Conservation (phyloP, 2,797 vertebrate species). For the Okamejei kenojei region DNA sequence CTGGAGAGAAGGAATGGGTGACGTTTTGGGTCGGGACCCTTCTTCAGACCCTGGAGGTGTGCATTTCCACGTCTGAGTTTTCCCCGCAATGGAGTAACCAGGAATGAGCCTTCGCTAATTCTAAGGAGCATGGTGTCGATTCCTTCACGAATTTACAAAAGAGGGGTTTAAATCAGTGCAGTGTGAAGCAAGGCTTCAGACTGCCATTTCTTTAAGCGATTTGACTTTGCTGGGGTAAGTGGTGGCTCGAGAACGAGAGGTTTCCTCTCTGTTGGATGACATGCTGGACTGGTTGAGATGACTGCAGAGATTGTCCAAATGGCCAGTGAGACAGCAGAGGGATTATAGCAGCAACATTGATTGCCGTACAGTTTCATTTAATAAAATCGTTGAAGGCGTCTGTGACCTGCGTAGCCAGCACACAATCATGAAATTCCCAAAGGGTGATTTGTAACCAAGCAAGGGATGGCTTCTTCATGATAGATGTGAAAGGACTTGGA, state of each 20-base stretch:
- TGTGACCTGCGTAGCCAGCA: constrained; percentile 26
- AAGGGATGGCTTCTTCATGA: neutral
- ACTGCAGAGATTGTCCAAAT: constrained; percentile 22
- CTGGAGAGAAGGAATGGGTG: too few relatives aligned
- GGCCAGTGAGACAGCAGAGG: neutral
- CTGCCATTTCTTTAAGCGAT: neutral
- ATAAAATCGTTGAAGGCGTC: constrained; percentile 22
- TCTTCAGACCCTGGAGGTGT: too few relatives aligned
- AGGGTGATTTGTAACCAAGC: constrained; percentile 34
- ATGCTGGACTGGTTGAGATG: neutral
- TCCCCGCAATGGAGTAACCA: too few relatives aligned
- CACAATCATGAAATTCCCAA: constrained; percentile 35
- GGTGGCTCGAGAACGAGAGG: neutral
- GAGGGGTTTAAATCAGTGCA: neutral
- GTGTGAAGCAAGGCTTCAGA: neutral
- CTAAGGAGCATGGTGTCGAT: neutral
- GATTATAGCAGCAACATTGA: constrained; percentile 17
- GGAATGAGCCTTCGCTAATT: too few relatives aligned
- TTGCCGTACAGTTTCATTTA: constrained; percentile 30
- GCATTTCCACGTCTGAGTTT: too few relatives aligned
- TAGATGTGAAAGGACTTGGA: constrained; percentile 32
- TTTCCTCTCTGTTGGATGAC: neutral
- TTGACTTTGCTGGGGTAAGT: neutral
- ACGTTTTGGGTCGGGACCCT: too few relatives aligned
- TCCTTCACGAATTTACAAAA: neutral